phyloP scores from a whole-genome alignment of 2,113 vertebrate genomes.

The Onychostruthus taczanowskii region DNA sequence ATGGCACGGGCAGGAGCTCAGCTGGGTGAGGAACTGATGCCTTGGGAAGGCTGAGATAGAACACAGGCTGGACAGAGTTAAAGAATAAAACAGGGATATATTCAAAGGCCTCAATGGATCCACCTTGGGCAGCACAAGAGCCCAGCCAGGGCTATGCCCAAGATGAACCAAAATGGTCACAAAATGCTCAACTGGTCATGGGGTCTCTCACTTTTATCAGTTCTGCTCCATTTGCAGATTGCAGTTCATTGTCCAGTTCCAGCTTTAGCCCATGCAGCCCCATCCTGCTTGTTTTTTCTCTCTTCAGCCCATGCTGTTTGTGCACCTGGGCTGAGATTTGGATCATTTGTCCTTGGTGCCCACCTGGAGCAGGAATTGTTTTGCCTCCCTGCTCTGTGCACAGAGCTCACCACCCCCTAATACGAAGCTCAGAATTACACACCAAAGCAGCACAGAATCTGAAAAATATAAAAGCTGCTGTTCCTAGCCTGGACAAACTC shows the following conservation, averaged over 20 bases:
- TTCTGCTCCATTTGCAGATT: background rate
- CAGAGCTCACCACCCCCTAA: background rate
- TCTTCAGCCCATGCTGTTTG: background rate
- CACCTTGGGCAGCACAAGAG: background rate
- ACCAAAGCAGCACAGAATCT: background rate
- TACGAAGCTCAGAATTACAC: background rate
- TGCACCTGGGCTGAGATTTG: background rate
- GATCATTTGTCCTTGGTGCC: background rate
- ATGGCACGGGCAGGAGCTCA: accelerated
- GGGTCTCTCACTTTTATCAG: accelerated
- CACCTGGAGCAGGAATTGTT: background rate
- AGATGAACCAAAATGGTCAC: background rate
- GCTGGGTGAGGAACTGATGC: background rate
- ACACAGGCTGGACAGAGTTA: background rate
- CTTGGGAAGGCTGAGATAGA: background rate
- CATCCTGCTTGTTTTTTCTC: background rate
- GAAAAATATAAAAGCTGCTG: background rate
- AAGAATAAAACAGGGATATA: background rate
- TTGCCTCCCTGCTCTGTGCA: background rate
- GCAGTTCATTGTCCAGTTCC: background rate
- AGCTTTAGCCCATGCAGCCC: background rate
- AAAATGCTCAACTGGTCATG: accelerated
- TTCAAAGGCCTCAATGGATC: background rate
- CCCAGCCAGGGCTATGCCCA: background rate
- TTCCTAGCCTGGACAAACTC: background rate